A percentile compares a stretch with the other conserved stretches of the same genome.
These are phyloP conservation scores for Linnaemya vulpina DNA, from an alignment of 2,888 invertebrate species.

Conservation along the genomic window DNA sequence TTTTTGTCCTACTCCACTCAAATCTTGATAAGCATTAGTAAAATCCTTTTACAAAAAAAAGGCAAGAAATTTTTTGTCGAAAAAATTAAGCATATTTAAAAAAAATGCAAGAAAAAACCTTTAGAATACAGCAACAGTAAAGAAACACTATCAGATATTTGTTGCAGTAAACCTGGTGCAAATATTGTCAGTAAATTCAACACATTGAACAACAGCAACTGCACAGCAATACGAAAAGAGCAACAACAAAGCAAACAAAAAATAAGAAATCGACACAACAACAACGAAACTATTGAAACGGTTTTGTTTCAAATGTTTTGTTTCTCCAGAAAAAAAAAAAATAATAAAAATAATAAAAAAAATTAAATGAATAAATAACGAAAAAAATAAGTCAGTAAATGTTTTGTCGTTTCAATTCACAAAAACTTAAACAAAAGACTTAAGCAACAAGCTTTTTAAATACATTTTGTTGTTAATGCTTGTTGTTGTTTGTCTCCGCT, in stretches of 20 bases:
- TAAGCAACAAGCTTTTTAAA: slow-evolving; percentile 43
- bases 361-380: too few species aligned
- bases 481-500: neutral
- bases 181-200: slow-evolving; percentile 73
- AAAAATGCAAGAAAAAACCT: slow-evolving; percentile 17
- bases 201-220: slow-evolving; percentile 70
- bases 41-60: slow-evolving; percentile 64
- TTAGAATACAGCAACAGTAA: slow-evolving; percentile 70
- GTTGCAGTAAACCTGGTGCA: slow-evolving; percentile 68
- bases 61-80: slow-evolving; percentile 10
- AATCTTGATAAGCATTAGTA: slow-evolving; percentile 73
- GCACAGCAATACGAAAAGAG: slow-evolving; percentile 29
- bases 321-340: neutral
- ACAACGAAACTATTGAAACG: slow-evolving; percentile 50
- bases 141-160: slow-evolving; percentile 73
- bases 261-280: slow-evolving; percentile 23
- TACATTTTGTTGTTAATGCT: neutral
- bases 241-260: slow-evolving; percentile 17
- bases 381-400: slow-evolving; percentile 23
- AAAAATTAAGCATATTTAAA: slow-evolving; percentile 57
- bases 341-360: too few species aligned
- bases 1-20: slow-evolving; percentile 45
- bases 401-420: slow-evolving; percentile 52
- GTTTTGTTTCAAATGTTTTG: slow-evolving; percentile 60
- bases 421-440: slow-evolving; percentile 57